phyloP scores from a whole-genome alignment of 2,113 vertebrate genomes.

The Synchiropus splendidus region DNA sequence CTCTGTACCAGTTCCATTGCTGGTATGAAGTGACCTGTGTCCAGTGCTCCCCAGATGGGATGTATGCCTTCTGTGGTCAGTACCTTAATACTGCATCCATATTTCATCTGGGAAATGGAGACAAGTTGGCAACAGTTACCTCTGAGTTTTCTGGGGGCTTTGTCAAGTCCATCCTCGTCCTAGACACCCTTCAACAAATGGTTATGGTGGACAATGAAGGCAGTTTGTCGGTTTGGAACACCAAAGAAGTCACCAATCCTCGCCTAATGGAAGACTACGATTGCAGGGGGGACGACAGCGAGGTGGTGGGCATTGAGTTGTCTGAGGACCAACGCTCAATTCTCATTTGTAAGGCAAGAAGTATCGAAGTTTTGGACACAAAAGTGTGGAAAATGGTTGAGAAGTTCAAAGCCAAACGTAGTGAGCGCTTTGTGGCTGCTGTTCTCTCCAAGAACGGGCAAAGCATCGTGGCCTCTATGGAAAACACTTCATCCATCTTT shows the following conservation, averaged over 20 bases:
- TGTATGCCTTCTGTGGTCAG: conserved; percentile 94
- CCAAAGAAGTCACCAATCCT: conserved; percentile 85
- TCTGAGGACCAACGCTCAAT: conserved; percentile 94
- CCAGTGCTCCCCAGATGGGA: conserved; percentile 89
- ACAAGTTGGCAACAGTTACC: conserved; percentile 88
- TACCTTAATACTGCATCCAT: conserved; percentile 90
- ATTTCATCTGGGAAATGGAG: conserved; percentile 91
- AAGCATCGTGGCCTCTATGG: conserved; percentile 96
- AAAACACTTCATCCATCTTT: conserved; percentile 96
- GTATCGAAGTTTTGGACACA: conserved; percentile 92
- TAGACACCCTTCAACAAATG: conserved; percentile 91
- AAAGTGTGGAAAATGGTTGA: conserved; percentile 91
- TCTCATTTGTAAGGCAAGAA: conserved; percentile 90
- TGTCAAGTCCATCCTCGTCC: conserved; percentile 90
- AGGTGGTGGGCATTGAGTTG: conserved; percentile 89
- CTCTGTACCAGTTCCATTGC: conserved; percentile 96
- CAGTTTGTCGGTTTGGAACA: conserved; percentile 94
- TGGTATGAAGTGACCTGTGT: conserved; percentile 98
- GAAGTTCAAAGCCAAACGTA: conserved; percentile 94
- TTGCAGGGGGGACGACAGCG: conserved; percentile 86
- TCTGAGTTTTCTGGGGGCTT: conserved; percentile 96
- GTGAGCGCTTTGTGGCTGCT: conserved; percentile 85
- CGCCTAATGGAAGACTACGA: conserved; percentile 93
- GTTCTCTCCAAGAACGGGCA: conserved; percentile 93
- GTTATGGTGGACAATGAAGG: conserved; percentile 96